Evolutionary conservation across 2,888 invertebrate species (phyloP), one percentile per base, ranked within the genome.

Genomic region (Suillia variegata): DNA sequence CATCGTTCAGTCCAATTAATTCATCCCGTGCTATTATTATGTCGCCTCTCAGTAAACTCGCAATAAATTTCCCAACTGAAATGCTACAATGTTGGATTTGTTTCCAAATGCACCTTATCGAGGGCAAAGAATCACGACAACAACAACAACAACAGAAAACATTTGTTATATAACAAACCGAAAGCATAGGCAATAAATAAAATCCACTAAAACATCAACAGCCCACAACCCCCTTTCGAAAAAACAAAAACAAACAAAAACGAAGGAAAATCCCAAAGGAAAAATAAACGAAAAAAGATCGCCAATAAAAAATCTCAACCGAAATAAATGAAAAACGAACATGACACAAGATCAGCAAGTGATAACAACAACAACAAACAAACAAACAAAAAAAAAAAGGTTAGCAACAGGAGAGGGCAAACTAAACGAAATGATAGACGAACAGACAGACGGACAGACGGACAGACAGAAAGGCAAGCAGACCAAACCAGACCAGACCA

Each of bases 241-340:
- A 52, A n/a, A n/a, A n/a, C n/a, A n/a, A n/a, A n/a, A n/a, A n/a
- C n/a, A n/a, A n/a, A n/a, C n/a, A n/a, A n/a, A n/a, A n/a, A n/a
- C n/a, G n/a, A n/a, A n/a, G n/a, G n/a, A n/a, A n/a, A 15, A 18
- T 45, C 8, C 18, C 13, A 47, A 38, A 20, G 49, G 57, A 66
- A 56, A 52, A 42, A 60, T 54, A 5, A 64, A 62, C 62, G 59
- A 57, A 26, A 12, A 51, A 51, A 38, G 22, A 54, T 50, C 42
- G 49, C 56, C 49, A 56, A 56, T 56, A 50, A 56, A 38, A 59
- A 55, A 59, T 59, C 45, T 61, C 57, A 60, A 59, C 57, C 58
- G 55, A 65, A 65, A 68, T 68, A 70, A 70, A 68, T 68, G 67
- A 68, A 67, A 68, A 70, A 62, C 65, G 66, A 68, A 70, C 70